A percentile compares a stretch with the other conserved stretches of the same genome.
phyloP scores from a whole-genome alignment of 2,888 invertebrate genomes.

The Andricus curvator region DNA sequence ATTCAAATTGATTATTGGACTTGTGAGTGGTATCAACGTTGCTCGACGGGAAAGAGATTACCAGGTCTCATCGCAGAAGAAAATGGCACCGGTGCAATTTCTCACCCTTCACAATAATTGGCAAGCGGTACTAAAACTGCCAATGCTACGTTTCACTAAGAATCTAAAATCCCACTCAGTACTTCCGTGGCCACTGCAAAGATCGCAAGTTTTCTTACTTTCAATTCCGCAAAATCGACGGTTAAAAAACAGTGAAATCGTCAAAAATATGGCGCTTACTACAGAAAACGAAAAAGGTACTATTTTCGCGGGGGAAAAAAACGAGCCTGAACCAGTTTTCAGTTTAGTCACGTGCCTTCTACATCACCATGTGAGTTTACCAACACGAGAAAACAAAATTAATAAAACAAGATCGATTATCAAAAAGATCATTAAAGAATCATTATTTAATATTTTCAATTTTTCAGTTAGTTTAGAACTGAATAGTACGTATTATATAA shows the following conservation, averaged over 20 bases:
- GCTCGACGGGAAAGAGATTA: not conserved
- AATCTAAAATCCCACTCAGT: constrained; percentile 55
- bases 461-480: not conserved
- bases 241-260: not conserved
- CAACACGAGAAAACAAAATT: not conserved
- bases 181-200: constrained; percentile 53
- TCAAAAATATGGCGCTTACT: constrained; percentile 11
- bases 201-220: constrained; percentile 41
- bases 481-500: not conserved
- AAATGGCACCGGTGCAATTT: constrained; percentile 38
- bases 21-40: not conserved
- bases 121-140: constrained; percentile 49
- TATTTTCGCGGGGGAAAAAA: not conserved
- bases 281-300: constrained; percentile 9
- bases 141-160: constrained; percentile 55
- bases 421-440: not conserved
- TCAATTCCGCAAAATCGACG: not conserved
- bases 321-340: not conserved
- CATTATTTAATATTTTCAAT: not conserved
- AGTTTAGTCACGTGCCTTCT: not conserved
- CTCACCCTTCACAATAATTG: constrained; percentile 50
- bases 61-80: not conserved
- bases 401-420: not conserved
- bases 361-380: not conserved
- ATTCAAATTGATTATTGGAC: not conserved